These are phyloP conservation scores for Pristionchus maxplancki DNA, from an alignment of 2,888 invertebrate species.

Conservation along the genomic window DNA sequence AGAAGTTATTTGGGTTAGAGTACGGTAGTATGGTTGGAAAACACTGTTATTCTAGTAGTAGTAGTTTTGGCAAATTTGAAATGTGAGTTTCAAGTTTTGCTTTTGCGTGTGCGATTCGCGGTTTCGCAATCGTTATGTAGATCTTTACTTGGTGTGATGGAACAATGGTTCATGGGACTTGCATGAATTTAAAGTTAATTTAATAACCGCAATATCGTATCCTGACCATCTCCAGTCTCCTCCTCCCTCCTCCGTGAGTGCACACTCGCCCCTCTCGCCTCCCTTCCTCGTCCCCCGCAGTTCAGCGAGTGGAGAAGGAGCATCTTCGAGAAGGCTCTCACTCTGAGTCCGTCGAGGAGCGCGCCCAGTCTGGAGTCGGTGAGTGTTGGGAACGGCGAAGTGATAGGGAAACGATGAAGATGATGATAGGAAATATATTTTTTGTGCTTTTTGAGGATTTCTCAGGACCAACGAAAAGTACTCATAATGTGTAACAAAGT, in stretches of 20 bases:
- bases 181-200: too few relatives aligned
- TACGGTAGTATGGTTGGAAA: neutral
- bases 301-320: slow-evolving; percentile 43
- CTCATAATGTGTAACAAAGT: neutral
- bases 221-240: neutral
- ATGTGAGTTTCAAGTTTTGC: too few relatives aligned
- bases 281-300: slow-evolving; percentile 31
- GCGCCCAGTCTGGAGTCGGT: slow-evolving; percentile 29
- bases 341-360: neutral
- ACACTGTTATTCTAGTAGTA: neutral
- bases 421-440: too few relatives aligned
- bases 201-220: neutral
- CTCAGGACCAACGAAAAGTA: too few relatives aligned
- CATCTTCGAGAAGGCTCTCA: slow-evolving; percentile 14
- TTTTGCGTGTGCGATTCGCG: too few relatives aligned
- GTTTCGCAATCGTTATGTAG: too few relatives aligned
- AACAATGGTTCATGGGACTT: too few relatives aligned
- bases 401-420: neutral
- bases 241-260: slow-evolving; percentile 2
- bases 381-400: neutral
- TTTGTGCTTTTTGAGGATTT: neutral
- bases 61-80: too few relatives aligned
- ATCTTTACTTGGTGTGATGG: too few relatives aligned
- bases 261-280: slow-evolving; percentile 39
- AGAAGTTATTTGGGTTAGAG: neutral